Evolutionary conservation across 2,113 vertebrate genomes (phyloP).

Genomic region (Galbula dea): DNA sequence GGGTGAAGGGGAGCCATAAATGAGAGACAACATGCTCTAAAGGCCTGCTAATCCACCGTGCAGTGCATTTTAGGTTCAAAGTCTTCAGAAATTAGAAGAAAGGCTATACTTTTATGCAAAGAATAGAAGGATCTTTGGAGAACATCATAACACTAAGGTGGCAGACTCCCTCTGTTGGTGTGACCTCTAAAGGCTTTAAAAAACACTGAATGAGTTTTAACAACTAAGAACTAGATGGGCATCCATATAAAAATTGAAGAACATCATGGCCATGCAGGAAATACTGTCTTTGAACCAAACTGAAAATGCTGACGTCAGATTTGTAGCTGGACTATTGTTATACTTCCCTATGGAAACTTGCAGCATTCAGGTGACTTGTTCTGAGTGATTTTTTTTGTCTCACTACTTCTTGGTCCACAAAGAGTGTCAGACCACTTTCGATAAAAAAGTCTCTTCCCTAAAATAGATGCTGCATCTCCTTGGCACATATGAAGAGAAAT

Average conservation of each 20-base stretch:
- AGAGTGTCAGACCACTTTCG: not conserved
- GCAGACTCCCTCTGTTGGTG: not conserved
- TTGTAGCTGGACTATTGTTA: not conserved
- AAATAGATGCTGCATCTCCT: not conserved
- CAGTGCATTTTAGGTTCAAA: not conserved
- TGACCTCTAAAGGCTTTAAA: not conserved
- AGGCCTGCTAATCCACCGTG: not conserved
- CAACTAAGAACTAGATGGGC: not conserved
- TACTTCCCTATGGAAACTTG: not conserved
- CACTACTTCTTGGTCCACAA: not conserved
- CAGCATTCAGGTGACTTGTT: not conserved
- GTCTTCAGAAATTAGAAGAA: constrained; percentile 1
- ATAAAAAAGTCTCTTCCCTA: not conserved
- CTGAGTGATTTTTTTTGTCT: not conserved
- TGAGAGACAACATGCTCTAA: not conserved
- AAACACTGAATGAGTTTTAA: not conserved
- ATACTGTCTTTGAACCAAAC: not conserved
- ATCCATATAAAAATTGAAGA: not conserved
- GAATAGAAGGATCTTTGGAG: constrained; percentile 35
- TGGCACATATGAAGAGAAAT: not conserved
- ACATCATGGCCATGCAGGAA: not conserved
- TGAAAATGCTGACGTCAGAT: not conserved
- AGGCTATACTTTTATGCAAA: not conserved
- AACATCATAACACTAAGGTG: constrained; percentile 6
- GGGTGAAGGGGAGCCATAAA: not conserved